Conservation (phyloP, 2,797 vertebrate genomes). For the Lacerta bilineata region DNA sequence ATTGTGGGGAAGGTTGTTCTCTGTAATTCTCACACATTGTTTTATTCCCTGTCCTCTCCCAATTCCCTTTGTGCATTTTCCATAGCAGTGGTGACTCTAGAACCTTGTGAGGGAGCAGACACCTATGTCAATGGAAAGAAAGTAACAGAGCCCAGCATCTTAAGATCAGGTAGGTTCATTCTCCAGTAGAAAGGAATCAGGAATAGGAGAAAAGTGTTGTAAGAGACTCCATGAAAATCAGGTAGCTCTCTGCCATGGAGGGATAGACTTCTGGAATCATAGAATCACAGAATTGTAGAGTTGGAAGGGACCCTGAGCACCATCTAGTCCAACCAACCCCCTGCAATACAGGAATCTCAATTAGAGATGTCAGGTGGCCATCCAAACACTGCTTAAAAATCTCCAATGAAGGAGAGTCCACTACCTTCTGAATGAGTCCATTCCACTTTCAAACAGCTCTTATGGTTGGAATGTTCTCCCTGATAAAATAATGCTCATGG, state of each 20-base stretch:
- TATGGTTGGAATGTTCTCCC: no score
- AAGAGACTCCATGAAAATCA: not conserved
- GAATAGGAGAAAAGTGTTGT: not conserved
- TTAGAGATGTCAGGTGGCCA: no score
- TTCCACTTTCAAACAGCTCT: not conserved
- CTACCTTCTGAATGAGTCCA: not conserved
- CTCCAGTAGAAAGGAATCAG: not conserved
- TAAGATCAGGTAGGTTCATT: conserved; percentile 89
- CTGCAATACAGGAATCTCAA: not conserved
- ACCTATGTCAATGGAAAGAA: conserved; percentile 97
- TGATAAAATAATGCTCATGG: not conserved
- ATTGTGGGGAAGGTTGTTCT: not conserved
- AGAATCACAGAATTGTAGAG: no score
- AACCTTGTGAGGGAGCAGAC: conserved; percentile 95
- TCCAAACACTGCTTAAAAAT: no score
- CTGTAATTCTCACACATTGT: not conserved
- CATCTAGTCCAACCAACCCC: not conserved
- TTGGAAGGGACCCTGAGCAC: no score
- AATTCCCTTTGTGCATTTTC: not conserved
- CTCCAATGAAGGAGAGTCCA: no score
- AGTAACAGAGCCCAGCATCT: conserved; percentile 91
- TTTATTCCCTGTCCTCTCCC: not conserved
- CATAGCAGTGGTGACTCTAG: conserved; percentile 88
- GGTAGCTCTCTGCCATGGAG: no score
- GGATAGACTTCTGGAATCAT: no score